These are phyloP conservation scores for Eristalis pertinax DNA, from an alignment of 2,888 invertebrate species.

Conservation along the genomic window DNA sequence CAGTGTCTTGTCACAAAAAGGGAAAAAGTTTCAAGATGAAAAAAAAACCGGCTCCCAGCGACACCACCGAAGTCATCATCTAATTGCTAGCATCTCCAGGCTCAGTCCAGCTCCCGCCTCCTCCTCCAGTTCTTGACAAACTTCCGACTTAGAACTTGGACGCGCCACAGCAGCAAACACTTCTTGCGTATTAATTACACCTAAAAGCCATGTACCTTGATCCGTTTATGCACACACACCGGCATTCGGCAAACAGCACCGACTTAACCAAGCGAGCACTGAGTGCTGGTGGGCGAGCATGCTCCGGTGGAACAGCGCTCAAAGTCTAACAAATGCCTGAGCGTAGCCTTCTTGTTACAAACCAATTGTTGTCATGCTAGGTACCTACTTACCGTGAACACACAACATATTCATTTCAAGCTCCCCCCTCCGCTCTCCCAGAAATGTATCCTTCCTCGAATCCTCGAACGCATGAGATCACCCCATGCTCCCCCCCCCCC, in stretches of 20 bases:
- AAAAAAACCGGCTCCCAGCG: not conserved
- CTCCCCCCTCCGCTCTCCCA: not conserved
- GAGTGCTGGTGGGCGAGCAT: not conserved
- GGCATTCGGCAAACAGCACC: conserved; percentile 25
- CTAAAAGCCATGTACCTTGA: conserved; percentile 24
- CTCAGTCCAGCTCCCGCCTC: not conserved
- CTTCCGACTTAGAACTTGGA: not conserved
- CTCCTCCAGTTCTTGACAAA: not conserved
- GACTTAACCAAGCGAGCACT: not conserved
- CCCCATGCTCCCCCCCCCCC: not conserved
- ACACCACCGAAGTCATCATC: not conserved
- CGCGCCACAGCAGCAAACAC: not conserved
- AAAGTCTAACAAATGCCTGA: conserved; percentile 13
- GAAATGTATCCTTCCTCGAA: not conserved
- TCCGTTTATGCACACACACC: conserved; percentile 27
- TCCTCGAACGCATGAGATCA: not conserved
- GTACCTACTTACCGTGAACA: conserved; percentile 17
- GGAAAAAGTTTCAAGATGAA: too few species aligned
- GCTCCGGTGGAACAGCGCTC: not conserved
- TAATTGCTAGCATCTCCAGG: not conserved
- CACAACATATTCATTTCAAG: not conserved
- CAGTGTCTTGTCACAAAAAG: too few species aligned
- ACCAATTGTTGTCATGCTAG: conserved; percentile 32
- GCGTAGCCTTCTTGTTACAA: conserved; percentile 27
- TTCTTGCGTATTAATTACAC: conserved; percentile 41